Percentiles rank a stretch among this genome's conserved stretches.
Conservation (phyloP, 2,888 invertebrate genomes). For the Salpingus planirostris region DNA sequence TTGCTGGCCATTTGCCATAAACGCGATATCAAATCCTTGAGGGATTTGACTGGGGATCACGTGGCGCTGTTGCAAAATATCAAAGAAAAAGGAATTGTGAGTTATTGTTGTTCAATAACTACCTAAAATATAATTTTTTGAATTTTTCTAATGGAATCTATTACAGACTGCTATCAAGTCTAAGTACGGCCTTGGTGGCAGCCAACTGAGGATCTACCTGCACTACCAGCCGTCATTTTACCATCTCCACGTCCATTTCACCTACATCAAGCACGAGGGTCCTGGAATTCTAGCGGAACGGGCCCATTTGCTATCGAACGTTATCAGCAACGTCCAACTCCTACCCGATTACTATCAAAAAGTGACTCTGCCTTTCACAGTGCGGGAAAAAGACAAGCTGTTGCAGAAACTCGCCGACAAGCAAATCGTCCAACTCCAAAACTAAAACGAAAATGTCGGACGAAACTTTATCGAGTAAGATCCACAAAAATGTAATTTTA, state of each 20-base stretch:
- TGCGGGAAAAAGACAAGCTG: constrained; percentile 67
- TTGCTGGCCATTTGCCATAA: constrained; percentile 70
- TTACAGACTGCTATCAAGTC: constrained; percentile 64
- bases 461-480: too few species aligned
- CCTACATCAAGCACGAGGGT: constrained; percentile 67
- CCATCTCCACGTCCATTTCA: constrained; percentile 92
- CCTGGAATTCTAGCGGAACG: constrained; percentile 78
- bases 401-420: constrained; percentile 55
- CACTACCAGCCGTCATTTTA: constrained; percentile 98
- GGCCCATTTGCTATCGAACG: constrained; percentile 77
- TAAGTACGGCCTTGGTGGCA: constrained; percentile 62
- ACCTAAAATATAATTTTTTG: neutral
- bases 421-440: constrained; percentile 42
- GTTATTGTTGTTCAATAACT: constrained; percentile 18
- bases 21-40: constrained; percentile 67
- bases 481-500: constrained; percentile 46
- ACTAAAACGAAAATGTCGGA: constrained; percentile 30
- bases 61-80: constrained; percentile 78
- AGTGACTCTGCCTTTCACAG: constrained; percentile 69
- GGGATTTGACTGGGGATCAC: constrained; percentile 72
- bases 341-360: constrained; percentile 75
- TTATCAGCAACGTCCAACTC: constrained; percentile 84
- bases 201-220: constrained; percentile 73
- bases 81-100: constrained; percentile 61
- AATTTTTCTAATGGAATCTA: constrained; percentile 4